Evolutionary conservation across 2,888 invertebrate genomes (phyloP).

Genomic region (Zelleria hepariella): DNA sequence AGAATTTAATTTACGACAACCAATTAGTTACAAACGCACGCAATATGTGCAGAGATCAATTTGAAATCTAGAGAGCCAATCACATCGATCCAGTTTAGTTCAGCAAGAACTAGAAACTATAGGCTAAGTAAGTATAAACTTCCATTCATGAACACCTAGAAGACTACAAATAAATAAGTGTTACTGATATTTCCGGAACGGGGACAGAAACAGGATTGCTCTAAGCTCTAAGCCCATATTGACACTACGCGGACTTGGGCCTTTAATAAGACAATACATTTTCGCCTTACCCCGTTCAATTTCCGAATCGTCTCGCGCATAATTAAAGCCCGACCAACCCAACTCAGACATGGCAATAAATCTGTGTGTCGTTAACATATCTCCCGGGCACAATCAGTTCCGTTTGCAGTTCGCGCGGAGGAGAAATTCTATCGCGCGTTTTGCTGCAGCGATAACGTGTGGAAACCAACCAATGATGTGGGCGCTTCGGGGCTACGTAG

Average conservation of each 20-base stretch:
- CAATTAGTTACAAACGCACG: too few species aligned
- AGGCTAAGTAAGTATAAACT: background rate
- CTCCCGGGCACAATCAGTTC: slow-evolving; percentile 39
- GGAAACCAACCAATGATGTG: slow-evolving; percentile 49
- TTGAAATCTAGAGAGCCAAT: background rate
- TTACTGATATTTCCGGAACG: background rate
- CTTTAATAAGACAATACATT: too few species aligned
- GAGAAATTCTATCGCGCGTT: slow-evolving; percentile 63
- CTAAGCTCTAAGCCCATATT: background rate
- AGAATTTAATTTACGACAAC: too few species aligned
- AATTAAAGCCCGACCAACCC: background rate
- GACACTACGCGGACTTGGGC: too few species aligned
- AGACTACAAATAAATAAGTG: background rate
- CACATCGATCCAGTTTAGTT: background rate
- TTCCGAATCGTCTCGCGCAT: too few species aligned
- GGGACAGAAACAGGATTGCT: too few species aligned
- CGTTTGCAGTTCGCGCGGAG: slow-evolving; percentile 49
- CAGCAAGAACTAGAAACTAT: background rate
- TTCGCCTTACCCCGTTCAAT: too few species aligned
- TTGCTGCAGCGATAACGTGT: slow-evolving; percentile 44
- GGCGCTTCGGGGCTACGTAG: slow-evolving; percentile 46
- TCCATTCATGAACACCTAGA: background rate
- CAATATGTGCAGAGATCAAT: background rate
- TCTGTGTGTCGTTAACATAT: slow-evolving; percentile 25
- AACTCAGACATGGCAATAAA: slow-evolving; percentile 13